A percentile compares a stretch with the other conserved stretches of the same genome.
Conservation (phyloP, 2,113 vertebrate species). For the Nesoenas mayeri region DNA sequence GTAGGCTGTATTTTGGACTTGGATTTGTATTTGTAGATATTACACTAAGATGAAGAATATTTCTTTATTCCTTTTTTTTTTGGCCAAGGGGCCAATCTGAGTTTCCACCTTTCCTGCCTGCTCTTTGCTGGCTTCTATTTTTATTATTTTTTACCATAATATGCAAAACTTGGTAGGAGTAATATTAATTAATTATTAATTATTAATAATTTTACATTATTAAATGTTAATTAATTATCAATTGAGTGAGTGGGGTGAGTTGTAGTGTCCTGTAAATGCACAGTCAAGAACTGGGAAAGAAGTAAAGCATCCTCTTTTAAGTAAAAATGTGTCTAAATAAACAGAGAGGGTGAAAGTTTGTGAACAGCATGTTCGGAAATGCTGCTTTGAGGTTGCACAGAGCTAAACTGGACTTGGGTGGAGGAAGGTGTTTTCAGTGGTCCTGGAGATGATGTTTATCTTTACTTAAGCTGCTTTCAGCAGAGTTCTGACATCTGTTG, state of each 20-base stretch:
- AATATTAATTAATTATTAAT: background rate
- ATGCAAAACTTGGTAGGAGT: background rate
- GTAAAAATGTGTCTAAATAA: background rate
- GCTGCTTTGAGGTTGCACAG: background rate
- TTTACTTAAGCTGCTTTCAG: background rate
- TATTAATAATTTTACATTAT: no score
- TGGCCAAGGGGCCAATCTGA: background rate
- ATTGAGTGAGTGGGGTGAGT: background rate
- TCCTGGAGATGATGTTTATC: background rate
- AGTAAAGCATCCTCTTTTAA: background rate
- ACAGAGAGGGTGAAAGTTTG: background rate
- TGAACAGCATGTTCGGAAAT: background rate
- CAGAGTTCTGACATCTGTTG: background rate
- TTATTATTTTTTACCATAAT: background rate
- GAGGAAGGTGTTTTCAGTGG: background rate
- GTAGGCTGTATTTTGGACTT: background rate
- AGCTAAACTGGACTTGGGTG: background rate
- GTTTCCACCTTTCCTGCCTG: background rate
- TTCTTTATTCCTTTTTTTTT: background rate
- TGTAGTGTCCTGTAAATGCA: background rate
- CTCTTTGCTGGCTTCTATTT: background rate
- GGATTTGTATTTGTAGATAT: background rate
- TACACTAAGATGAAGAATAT: background rate
- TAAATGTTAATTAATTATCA: no score
- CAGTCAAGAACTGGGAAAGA: background rate